Percentiles rank a stretch among this genome's conserved stretches.
Conservation (phyloP, 2,888 invertebrate species). For the Leptinotarsa peninsularis region DNA sequence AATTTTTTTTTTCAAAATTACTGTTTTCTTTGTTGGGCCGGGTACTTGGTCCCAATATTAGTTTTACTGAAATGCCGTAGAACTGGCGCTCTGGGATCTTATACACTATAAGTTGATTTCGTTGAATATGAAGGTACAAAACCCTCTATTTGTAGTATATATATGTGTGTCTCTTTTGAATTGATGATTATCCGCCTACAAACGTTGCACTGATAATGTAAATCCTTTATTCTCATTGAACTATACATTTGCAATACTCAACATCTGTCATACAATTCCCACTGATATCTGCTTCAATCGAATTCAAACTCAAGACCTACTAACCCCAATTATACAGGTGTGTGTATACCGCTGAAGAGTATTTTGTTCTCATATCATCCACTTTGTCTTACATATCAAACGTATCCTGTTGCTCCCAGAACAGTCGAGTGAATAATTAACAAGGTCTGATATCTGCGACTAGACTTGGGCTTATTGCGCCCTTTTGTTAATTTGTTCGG, state of each 20-base stretch:
- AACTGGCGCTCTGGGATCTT: too few species aligned
- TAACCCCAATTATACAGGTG: neutral
- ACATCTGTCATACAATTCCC: neutral
- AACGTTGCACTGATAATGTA: too few species aligned
- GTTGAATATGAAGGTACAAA: too few species aligned
- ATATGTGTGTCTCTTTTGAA: too few species aligned
- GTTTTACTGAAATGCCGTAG: too few species aligned
- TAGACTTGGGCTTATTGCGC: neutral
- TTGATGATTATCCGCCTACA: too few species aligned
- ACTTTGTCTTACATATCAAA: neutral
- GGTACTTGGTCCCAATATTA: too few species aligned
- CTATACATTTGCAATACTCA: neutral
- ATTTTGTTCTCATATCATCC: neutral
- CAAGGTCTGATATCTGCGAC: constrained; percentile 5
- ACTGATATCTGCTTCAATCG: neutral
- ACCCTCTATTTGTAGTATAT: too few species aligned
- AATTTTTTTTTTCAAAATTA: too few species aligned
- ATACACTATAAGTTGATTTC: too few species aligned
- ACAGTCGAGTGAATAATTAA: constrained; percentile 3
- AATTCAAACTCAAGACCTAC: neutral
- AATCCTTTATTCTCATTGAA: neutral
- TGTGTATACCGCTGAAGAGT: neutral
- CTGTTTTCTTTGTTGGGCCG: too few species aligned
- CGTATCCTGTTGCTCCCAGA: neutral
- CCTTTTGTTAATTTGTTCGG: constrained; percentile 4